Base-by-base conservation (phyloP, 1,140 invertebrate genomes). In the Drosophila ananassae region DNA sequence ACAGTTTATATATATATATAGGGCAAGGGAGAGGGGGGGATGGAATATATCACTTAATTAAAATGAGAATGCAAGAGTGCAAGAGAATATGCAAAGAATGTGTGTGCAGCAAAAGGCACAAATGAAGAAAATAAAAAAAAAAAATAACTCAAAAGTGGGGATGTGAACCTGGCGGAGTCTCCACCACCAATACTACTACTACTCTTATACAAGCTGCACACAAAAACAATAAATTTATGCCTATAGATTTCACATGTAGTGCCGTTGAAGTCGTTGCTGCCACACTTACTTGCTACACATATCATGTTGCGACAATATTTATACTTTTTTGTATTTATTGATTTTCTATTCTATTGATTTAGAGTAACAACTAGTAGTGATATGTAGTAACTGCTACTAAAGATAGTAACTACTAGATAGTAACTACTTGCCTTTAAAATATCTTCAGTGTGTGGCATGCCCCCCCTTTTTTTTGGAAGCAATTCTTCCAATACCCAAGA, bases 151-250 rank as follows among this genome's bases (percentile, higher is more conserved):
- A 53, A 30, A 57, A 52, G 9, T 8, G 48, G 54, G 30, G 13
- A 17, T 47, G 57, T 59, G 48, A 25, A 22, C 37, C 37, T 24
- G 44, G 12, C 12, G 30, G 62, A 58, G 62, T 22, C 46, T n/a
- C 46, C 34, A 41, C 58, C 21, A 9, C 10, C 44, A 24, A 8
- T 17, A 17, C 17, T 17, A 24, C 21, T 17, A 17, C 17, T 17
- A 3, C 21, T 22, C 44, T 9, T 21, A 10, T 21, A 17, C 6
- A 2, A 28, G 22, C 24, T 64, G 77, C 55, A 28, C 25, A 76
- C 61, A 17, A 48, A 87, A 89, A 87, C 82, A 87, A 87, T 87
- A 87, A 87, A 89, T 89, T 89, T 87, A 83, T 89, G 79, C 83
- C 83, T 87, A 83, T 83, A 83, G 83, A 79, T 89, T 79, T 87